phyloP scores from a whole-genome alignment of 2,888 invertebrate genomes.

The Cylloceria caligata region DNA sequence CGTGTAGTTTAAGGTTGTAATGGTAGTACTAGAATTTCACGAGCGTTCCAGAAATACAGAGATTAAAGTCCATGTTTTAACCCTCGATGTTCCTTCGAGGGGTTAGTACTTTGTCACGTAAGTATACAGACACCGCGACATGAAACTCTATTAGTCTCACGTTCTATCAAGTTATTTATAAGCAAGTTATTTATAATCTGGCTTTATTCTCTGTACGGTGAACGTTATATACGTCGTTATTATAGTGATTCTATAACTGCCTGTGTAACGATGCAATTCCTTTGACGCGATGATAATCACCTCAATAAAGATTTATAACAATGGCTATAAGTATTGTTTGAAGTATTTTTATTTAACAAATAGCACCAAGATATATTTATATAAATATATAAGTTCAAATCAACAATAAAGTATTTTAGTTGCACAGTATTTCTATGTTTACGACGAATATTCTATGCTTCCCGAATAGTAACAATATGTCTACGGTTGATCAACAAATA shows the following conservation, averaged over 20 bases:
- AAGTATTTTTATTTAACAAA: too few relatives aligned
- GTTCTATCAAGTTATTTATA: conserved; percentile 53
- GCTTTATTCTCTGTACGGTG: neutral
- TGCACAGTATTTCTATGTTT: too few relatives aligned
- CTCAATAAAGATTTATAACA: too few relatives aligned
- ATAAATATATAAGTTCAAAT: too few relatives aligned
- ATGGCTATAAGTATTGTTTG: too few relatives aligned
- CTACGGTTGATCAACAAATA: too few relatives aligned
- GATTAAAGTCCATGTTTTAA: neutral
- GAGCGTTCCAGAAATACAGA: conserved; percentile 10
- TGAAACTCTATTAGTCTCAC: conserved; percentile 46
- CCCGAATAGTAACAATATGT: too few relatives aligned
- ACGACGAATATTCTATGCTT: too few relatives aligned
- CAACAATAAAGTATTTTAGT: too few relatives aligned
- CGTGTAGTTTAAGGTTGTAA: too few relatives aligned
- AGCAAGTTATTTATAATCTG: conserved; percentile 56
- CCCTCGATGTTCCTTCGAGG: neutral
- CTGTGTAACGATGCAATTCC: conserved; percentile 6
- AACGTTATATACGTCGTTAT: neutral
- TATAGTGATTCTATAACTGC: neutral
- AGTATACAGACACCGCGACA: conserved; percentile 5
- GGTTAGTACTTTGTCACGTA: conserved; percentile 5
- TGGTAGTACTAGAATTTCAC: too few relatives aligned
- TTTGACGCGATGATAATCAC: conserved; percentile 39
- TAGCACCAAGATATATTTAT: too few relatives aligned